Evolutionary conservation across 2,797 vertebrate genomes (phyloP).

Genomic region (Coreius guichenoti): DNA sequence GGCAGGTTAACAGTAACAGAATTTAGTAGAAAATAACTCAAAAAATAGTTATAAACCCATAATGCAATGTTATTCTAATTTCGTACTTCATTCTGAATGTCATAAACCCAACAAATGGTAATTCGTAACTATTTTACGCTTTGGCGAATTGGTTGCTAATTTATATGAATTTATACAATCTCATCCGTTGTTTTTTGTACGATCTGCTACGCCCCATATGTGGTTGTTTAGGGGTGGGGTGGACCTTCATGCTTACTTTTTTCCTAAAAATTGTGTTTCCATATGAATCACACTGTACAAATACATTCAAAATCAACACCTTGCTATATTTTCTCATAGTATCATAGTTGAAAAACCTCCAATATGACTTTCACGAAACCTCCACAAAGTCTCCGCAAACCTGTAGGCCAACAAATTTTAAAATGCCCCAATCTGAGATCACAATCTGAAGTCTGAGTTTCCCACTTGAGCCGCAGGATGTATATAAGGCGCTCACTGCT

Average conservation of each 20-base stretch:
- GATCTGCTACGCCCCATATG: no score
- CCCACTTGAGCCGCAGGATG: slow-evolving; percentile 9
- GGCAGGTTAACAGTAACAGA: no score
- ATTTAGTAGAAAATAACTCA: no score
- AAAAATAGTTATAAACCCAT: no score
- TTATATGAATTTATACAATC: no score
- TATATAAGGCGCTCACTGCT: slow-evolving; percentile 11
- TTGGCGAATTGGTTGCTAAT: no score
- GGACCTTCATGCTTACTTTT: no score
- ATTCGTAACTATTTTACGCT: no score
- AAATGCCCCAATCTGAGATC: background rate
- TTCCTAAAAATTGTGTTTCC: background rate
- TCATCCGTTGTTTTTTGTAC: no score
- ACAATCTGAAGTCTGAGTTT: slow-evolving; percentile 5
- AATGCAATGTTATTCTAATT: no score
- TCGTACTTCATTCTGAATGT: no score
- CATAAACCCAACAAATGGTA: no score
- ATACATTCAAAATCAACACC: background rate
- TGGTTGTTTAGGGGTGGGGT: background rate
- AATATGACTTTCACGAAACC: background rate
- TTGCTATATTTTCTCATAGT: background rate
- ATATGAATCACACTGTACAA: background rate
- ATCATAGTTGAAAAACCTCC: background rate
- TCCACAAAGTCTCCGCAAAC: background rate
- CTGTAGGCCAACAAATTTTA: background rate